These are phyloP conservation scores for Cricetomys ansorgei DNA, from an alignment of 2,113 vertebrate species.

Conservation along the genomic window DNA sequence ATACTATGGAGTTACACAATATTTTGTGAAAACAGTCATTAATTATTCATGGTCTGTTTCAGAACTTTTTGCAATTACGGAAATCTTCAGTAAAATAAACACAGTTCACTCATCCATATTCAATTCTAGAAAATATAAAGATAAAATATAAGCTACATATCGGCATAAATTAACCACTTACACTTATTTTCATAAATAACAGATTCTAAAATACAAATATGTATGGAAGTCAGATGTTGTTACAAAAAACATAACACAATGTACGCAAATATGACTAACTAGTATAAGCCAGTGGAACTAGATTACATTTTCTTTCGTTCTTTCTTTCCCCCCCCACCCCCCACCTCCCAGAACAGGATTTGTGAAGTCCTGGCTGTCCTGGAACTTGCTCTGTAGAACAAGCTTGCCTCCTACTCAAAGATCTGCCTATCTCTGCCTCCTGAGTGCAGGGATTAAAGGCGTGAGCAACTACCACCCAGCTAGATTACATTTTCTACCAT, in stretches of 20 bases:
- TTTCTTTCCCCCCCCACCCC: no score
- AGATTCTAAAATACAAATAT: neutral
- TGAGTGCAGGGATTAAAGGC: no score
- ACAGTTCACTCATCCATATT: neutral
- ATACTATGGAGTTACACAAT: neutral
- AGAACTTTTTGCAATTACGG: neutral
- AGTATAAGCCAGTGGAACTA: neutral
- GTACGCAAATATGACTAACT: no score
- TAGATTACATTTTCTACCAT: neutral
- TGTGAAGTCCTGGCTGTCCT: no score
- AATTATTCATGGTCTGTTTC: slow-evolving; percentile 21
- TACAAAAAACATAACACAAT: no score
- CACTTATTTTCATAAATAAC: slow-evolving; percentile 42
- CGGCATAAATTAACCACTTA: slow-evolving; percentile 18
- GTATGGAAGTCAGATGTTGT: neutral
- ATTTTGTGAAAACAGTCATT: slow-evolving; percentile 56
- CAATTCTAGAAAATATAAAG: slow-evolving; percentile 40
- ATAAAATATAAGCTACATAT: slow-evolving; percentile 32
- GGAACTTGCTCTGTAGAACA: no score
- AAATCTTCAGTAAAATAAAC: slow-evolving; percentile 58
- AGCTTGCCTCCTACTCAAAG: no score
- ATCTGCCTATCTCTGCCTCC: no score
- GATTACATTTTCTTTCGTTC: neutral
- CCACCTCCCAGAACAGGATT: no score
- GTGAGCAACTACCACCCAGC: no score